Base-by-base conservation (phyloP, 2,113 vertebrate species). In the Mesoclemmys tuberculata region DNA sequence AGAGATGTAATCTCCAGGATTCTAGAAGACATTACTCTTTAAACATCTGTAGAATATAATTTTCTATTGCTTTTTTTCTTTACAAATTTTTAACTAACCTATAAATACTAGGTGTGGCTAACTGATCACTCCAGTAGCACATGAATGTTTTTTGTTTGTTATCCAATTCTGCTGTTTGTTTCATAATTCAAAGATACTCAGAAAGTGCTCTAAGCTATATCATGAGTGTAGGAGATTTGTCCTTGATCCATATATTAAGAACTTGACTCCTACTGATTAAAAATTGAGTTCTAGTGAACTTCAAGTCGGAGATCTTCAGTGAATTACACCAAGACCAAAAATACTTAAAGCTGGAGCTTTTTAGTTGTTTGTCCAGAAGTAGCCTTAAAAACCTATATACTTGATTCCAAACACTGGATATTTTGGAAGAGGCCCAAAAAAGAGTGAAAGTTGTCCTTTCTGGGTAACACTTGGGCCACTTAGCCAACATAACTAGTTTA, bases 401-500 rank as follows among this genome's bases (percentile, higher is more conserved):
- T 92, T 86, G 74, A 49, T 71, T 64, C 49, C 54, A 86, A 86
- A 41, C 7, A 6, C 52, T 84, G 64, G 22, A 5, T 94, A 54
- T 84, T 95, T 93, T 94, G 94, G 94, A 91, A 54, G 49, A 84
- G 29, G 22, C 46, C 93, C 6, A 13, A 82, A 90, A 52, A 82
- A 89, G 83, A 95, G 49, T 80, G 81, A 77, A 97, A 44, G 87
- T 91, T 92, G 80, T 85, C 27, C 92, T 88, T 96, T 87, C 14
- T 68, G 88, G 81, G 68, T 93, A 91, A 83, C 89, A 90, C n/a
- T n/a, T 18, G 88, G 89, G 87, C 93, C 13, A 41, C 75, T 85
- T 92, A 93, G 79, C 95, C 91, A 90, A 64, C 93, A 92, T 74
- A 84, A 64, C 58, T 88, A 83, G 46, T 94, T 94, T 82, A 95